These are phyloP conservation scores for Abscondita cerata DNA, from an alignment of 2,888 invertebrate genomes.

Conservation along the genomic window DNA sequence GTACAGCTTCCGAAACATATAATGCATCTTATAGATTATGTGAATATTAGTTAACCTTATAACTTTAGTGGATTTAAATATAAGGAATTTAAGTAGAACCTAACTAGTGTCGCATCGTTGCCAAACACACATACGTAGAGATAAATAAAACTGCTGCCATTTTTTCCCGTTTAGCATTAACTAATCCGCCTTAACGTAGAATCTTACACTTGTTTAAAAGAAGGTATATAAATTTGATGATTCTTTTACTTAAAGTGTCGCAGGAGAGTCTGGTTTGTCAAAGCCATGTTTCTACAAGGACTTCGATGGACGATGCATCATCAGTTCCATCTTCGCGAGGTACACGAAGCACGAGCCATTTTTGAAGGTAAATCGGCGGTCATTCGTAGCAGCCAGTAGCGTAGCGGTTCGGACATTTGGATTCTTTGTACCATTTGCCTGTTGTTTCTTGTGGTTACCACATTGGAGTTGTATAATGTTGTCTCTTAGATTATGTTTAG, in stretches of 20 bases:
- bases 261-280: constrained; percentile 44
- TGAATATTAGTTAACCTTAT: constrained; percentile 13
- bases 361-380: constrained; percentile 51
- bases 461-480: constrained; percentile 30
- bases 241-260: constrained; percentile 55
- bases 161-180: constrained; percentile 53
- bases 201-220: constrained; percentile 51
- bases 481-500: constrained; percentile 37
- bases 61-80: constrained; percentile 8
- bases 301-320: constrained; percentile 28
- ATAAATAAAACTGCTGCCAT: constrained; percentile 41
- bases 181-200: constrained; percentile 54
- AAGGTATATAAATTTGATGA: constrained; percentile 48
- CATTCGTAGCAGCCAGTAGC: constrained; percentile 47
- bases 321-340: constrained; percentile 17
- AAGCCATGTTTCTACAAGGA: constrained; percentile 35
- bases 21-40: constrained; percentile 8
- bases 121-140: constrained; percentile 36
- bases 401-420: constrained; percentile 47
- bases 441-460: constrained; percentile 34
- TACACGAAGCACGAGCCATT: constrained; percentile 23
- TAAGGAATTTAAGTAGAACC: constrained; percentile 30
- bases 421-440: constrained; percentile 28
- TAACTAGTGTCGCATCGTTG: constrained; percentile 46
- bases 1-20: constrained; percentile 8